Conservation (phyloP, 2,888 invertebrate species). For the Eristalis tenax region DNA sequence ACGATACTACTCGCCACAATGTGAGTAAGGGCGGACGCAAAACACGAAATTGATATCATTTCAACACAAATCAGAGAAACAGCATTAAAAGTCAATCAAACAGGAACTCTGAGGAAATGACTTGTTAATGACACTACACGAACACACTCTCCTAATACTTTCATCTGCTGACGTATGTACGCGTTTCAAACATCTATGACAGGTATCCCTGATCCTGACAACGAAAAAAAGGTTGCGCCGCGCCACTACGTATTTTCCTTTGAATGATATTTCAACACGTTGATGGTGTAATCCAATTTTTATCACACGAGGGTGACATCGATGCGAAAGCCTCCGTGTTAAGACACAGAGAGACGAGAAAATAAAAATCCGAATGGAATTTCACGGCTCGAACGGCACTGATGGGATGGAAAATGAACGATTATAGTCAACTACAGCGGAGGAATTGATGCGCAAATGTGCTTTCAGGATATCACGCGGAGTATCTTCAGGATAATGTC, state of each 20-base stretch:
- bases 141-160: not conserved
- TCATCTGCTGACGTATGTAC: not conserved
- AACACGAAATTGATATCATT: not conserved
- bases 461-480: not conserved
- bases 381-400: constrained; percentile 1
- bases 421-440: not conserved
- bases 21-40: not conserved
- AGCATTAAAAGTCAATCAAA: constrained; percentile 15
- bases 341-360: not conserved
- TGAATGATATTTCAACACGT: not conserved
- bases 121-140: not conserved
- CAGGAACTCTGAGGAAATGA: not conserved
- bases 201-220: not conserved
- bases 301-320: constrained; percentile 3
- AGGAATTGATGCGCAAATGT: not conserved
- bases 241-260: not conserved
- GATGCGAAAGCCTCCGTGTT: not conserved
- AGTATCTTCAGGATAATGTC: not conserved
- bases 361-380: not conserved
- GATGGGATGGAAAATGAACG: constrained; percentile 2
- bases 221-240: not conserved
- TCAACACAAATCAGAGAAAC: constrained; percentile 9
- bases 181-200: not conserved
- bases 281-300: constrained; percentile 26
- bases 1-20: not conserved